Conservation (phyloP, 2,797 vertebrate species). For the Botia almorhae region DNA sequence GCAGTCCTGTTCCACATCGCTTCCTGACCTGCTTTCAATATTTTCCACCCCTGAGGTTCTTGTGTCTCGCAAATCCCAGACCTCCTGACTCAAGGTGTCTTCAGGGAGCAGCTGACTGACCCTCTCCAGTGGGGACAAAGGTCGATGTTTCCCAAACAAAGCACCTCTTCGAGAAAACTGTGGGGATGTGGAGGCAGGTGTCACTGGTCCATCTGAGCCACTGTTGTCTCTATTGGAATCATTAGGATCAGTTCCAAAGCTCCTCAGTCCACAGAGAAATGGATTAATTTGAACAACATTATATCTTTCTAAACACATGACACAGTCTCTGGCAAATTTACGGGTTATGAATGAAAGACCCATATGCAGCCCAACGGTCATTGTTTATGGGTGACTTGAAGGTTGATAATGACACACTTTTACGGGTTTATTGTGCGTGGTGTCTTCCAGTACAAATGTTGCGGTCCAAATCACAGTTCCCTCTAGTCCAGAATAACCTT, state of each 20-base stretch:
- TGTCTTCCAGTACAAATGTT: neutral
- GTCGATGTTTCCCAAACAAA: constrained; percentile 60
- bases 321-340: constrained; percentile 58
- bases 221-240: constrained; percentile 55
- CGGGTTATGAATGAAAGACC: constrained; percentile 48
- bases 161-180: constrained; percentile 12
- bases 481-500: constrained; percentile 7
- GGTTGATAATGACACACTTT: neutral
- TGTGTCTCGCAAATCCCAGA: constrained; percentile 71
- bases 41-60: constrained; percentile 37
- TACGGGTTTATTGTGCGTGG: neutral
- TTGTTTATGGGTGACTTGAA: neutral
- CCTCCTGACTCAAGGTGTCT: constrained; percentile 74
- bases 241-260: constrained; percentile 58
- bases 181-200: neutral
- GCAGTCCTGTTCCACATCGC: neutral
- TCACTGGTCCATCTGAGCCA: constrained; percentile 30
- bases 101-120: constrained; percentile 76
- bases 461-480: neutral
- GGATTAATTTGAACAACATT: constrained; percentile 4
- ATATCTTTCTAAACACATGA: constrained; percentile 26
- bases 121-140: constrained; percentile 82
- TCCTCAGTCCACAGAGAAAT: constrained; percentile 11
- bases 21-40: neutral
- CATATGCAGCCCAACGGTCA: neutral